Conservation (phyloP, 37 sponge, comb jelly and placozoan genomes). For the Tethya wilhelma region DNA sequence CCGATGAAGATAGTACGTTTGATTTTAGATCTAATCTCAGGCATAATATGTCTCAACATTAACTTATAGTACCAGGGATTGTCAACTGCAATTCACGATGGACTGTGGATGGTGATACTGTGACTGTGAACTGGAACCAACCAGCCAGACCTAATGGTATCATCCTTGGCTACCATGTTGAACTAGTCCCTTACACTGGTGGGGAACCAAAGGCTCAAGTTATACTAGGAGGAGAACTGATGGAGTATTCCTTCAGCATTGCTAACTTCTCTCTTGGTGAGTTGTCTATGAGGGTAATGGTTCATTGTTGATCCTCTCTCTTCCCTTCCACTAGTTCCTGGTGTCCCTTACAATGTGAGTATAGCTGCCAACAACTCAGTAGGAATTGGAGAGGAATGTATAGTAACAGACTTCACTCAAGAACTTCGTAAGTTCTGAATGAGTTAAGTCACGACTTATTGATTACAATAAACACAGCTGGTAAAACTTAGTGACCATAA, state of each 20-base stretch:
- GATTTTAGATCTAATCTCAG: too few species aligned
- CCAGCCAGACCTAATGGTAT: constrained; percentile 26
- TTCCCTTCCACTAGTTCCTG: constrained; percentile 5
- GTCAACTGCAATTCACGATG: constrained; percentile 3
- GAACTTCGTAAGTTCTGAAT: constrained; percentile 12
- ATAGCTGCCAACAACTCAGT: constrained; percentile 17
- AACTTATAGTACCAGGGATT: constrained; percentile 26
- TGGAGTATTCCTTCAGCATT: neutral
- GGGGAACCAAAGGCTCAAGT: neutral
- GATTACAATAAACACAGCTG: too few species aligned
- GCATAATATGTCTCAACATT: too few species aligned
- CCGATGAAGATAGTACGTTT: neutral
- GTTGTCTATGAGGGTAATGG: too few species aligned
- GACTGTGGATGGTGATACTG: neutral
- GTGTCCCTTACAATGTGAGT: constrained; percentile 34
- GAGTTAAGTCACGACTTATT: too few species aligned
- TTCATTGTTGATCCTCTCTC: too few species aligned
- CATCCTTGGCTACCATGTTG: neutral
- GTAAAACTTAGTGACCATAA: too few species aligned
- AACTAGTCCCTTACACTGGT: neutral
- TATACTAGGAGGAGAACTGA: neutral
- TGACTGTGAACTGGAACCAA: constrained; percentile 9
- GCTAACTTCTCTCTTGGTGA: too few species aligned
- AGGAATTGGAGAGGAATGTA: neutral
- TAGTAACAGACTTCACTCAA: constrained; percentile 4